phyloP scores from a whole-genome alignment of 2,888 invertebrate species.

The Hymenopus coronatus region DNA sequence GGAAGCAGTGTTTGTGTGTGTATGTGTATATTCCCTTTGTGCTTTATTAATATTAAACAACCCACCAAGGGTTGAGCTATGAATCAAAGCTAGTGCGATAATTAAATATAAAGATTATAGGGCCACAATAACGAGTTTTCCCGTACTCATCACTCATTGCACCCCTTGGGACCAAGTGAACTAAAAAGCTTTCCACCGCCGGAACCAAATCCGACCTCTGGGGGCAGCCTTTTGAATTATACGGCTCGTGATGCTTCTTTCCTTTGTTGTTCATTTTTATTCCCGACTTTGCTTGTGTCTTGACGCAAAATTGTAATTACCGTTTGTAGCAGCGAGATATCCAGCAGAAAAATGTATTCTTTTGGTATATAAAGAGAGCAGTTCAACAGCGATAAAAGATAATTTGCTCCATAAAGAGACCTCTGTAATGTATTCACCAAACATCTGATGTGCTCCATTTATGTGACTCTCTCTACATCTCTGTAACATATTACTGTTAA shows the following conservation, averaged over 20 bases:
- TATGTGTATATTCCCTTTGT: no score
- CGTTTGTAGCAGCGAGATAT: background rate
- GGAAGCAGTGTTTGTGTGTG: no score
- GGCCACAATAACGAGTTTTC: background rate
- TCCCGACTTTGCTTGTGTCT: background rate
- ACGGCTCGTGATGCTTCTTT: background rate
- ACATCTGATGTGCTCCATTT: no score
- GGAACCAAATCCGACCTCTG: background rate
- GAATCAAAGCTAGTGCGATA: background rate
- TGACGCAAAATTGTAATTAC: background rate
- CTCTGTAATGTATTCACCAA: no score
- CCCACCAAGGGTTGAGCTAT: background rate
- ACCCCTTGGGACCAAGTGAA: background rate
- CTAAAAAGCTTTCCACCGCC: background rate
- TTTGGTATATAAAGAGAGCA: no score
- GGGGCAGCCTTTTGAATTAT: background rate
- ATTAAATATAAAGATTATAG: background rate
- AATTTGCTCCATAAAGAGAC: no score
- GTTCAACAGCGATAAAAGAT: no score
- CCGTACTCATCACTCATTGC: background rate
- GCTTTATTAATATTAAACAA: no score
- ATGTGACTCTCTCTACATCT: no score
- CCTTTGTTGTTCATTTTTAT: background rate
- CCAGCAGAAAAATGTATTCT: background rate
- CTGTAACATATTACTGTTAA: no score